Percentiles rank a stretch among this genome's conserved stretches.
These are phyloP conservation scores for Paguma larvata DNA, from an alignment of 2,797 vertebrate genomes.

Conservation along the genomic window DNA sequence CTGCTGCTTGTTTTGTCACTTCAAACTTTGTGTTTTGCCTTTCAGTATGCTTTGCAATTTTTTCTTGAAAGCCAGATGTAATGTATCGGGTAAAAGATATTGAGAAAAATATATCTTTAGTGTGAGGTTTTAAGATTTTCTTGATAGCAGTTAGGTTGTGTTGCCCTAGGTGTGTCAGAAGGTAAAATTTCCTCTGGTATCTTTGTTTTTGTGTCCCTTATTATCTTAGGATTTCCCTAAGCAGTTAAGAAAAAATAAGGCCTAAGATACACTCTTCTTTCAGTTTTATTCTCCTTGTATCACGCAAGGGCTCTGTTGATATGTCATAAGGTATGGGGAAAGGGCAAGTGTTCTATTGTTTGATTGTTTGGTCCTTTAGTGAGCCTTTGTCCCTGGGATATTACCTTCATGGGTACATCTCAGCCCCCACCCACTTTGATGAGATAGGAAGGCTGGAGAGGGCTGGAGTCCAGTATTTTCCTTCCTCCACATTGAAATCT, in stretches of 20 bases:
- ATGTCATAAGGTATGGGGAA: not conserved
- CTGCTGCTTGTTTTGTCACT: slow-evolving; percentile 2
- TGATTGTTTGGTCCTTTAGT: not conserved
- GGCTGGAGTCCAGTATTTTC: not conserved
- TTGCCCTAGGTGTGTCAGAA: not conserved
- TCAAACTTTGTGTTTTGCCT: not conserved
- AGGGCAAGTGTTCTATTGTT: not conserved
- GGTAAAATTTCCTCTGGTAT: not conserved
- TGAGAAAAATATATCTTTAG: not conserved
- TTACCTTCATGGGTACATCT: not conserved
- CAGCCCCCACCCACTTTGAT: not conserved
- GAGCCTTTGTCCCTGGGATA: not conserved
- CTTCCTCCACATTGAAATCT: not conserved
- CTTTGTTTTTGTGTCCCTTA: not conserved
- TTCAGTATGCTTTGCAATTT: not conserved
- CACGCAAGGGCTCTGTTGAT: not conserved
- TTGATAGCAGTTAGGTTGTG: not conserved
- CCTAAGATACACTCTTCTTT: not conserved
- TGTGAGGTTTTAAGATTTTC: not conserved
- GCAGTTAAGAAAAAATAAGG: not conserved
- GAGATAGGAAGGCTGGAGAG: not conserved
- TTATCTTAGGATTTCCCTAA: not conserved
- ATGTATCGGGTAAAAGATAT: not conserved
- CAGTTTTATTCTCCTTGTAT: not conserved
- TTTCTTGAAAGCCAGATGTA: slow-evolving; percentile 1